Conservation (phyloP, 2,113 vertebrate species). For the Galbula dea region DNA sequence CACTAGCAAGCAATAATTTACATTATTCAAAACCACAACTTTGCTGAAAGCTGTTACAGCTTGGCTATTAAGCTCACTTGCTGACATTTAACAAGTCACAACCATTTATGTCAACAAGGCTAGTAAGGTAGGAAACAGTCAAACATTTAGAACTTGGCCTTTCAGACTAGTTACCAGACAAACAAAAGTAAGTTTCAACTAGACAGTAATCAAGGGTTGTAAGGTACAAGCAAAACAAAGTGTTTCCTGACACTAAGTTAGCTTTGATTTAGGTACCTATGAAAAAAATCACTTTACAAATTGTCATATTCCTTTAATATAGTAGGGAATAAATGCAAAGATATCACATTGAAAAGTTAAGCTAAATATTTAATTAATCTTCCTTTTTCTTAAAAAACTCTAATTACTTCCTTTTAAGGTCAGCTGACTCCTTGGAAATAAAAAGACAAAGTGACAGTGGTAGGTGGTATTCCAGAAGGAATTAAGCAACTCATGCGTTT, state of each 20-base stretch:
- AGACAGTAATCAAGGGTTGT: neutral
- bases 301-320: neutral
- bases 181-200: neutral
- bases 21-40: neutral
- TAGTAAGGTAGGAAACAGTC: neutral
- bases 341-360: neutral
- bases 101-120: neutral
- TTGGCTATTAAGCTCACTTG: neutral
- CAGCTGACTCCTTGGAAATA: neutral
- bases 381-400: neutral
- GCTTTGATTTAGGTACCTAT: neutral
- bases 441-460: no score
- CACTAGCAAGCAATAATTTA: neutral
- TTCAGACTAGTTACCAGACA: neutral
- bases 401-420: neutral
- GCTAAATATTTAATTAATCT: neutral
- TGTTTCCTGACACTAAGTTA: neutral
- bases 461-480: no score
- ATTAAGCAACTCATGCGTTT: no score
- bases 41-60: neutral
- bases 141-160: neutral
- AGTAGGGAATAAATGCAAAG: neutral
- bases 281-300: neutral
- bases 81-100: neutral
- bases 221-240: neutral